Evolutionary conservation across 2,888 invertebrate species (phyloP), one percentile per base, ranked within the genome.

Genomic region (Junonia oenone): DNA sequence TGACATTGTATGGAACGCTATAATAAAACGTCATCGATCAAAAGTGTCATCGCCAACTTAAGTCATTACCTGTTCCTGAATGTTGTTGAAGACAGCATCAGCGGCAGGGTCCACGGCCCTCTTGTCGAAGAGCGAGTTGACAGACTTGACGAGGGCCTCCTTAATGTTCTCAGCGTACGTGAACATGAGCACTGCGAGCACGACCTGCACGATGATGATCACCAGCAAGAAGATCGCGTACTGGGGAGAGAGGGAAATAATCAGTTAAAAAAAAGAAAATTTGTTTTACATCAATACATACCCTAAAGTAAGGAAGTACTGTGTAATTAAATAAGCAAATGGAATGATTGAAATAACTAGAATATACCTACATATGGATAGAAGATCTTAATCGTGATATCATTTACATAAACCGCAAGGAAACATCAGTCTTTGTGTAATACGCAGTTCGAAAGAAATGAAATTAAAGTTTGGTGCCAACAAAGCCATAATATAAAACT

Each of bases 201-300:
- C 93, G 61, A 95, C 91, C 92, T 95, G 95, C 55, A 94, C 78
- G 53, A 95, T 92, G 76, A 96, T 93, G 60, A 95, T 91, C 46
- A 93, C 90, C 65, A 96, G 80, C 65, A 95, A 81, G 76, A 94
- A 92, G 64, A 94, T 91, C 4, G 95, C 92, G 82, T 95, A 95
- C 95, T 95, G 83, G 51, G 91, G 90, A 61, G 65, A 58, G 59
- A 52, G n/a, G 43, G 47, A 33, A 31, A 37, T n/a, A 19, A 6
- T 19, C 38, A 8, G 50, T 26, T 13, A 29, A 26, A 17, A 47
- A 13, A n/a, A n/a, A n/a, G n/a, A n/a, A n/a, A n/a, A n/a, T n/a
- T n/a, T n/a, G n/a, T n/a, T n/a, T n/a, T n/a, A n/a, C n/a, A n/a
- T n/a, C n/a, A n/a, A n/a, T n/a, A n/a, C n/a, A n/a, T n/a, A n/a